Conservation (phyloP, 2,888 invertebrate species). For the Lasioglossum lativentre region DNA sequence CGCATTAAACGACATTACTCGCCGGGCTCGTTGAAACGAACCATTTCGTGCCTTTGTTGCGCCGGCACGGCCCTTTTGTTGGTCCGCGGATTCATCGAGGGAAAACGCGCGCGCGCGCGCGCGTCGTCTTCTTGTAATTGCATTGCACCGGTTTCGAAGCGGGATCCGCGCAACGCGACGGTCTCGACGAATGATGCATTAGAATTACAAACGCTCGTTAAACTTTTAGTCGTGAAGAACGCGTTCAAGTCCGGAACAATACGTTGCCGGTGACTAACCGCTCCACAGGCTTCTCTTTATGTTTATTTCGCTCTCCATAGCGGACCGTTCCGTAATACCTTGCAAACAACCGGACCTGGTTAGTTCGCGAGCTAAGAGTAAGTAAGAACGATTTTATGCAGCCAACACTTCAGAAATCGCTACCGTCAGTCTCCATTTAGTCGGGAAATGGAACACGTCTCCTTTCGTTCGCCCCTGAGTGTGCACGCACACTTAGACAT, state of each 20-base stretch:
- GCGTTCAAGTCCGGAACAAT: constrained; percentile 42
- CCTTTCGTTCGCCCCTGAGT: background rate
- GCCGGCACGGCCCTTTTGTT: constrained; percentile 5
- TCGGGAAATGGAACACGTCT: background rate
- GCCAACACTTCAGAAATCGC: background rate
- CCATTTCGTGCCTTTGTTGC: background rate
- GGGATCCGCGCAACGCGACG: background rate
- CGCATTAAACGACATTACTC: constrained; percentile 21
- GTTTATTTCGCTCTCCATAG: constrained; percentile 1
- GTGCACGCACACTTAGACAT: background rate
- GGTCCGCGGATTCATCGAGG: constrained; percentile 1
- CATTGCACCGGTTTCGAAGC: background rate
- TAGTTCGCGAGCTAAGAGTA: background rate
- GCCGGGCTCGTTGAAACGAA: constrained; percentile 11
- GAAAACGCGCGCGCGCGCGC: background rate
- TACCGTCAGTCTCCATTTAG: background rate
- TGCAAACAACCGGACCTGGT: constrained; percentile 1
- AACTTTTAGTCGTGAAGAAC: constrained; percentile 26
- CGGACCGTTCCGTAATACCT: background rate
- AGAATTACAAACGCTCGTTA: constrained; percentile 43
- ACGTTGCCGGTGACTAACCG: constrained; percentile 30
- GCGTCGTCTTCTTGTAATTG: constrained; percentile 3
- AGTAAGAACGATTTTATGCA: constrained; percentile 5
- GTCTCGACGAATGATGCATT: constrained; percentile 14
- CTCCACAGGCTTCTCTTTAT: background rate